phyloP scores from a whole-genome alignment of 2,888 invertebrate species.

The Psylliodes chrysocephalus region DNA sequence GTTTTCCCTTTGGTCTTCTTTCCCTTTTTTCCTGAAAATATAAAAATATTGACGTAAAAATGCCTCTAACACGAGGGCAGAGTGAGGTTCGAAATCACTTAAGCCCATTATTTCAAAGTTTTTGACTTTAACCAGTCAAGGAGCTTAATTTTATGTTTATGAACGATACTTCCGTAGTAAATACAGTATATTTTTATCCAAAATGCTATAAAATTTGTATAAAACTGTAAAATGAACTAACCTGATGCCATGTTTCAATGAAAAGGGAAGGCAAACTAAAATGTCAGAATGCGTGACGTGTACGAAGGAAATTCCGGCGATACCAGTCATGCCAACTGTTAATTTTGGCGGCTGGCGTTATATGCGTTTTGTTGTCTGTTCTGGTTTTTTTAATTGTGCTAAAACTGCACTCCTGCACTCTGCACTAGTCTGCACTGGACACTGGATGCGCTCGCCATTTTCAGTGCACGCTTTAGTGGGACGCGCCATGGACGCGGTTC shows the following conservation, averaged over 20 bases:
- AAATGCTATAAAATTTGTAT: neutral
- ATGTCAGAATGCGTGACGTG: conserved; percentile 31
- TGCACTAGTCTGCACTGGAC: no score
- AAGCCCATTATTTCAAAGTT: neutral
- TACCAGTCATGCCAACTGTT: conserved; percentile 19
- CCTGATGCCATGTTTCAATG: conserved; percentile 54
- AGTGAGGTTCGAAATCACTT: conserved; percentile 35
- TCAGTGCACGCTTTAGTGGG: no score
- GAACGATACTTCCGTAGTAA: neutral
- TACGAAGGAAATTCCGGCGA: conserved; percentile 33
- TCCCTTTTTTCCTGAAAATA: conserved; percentile 72
- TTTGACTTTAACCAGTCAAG: neutral
- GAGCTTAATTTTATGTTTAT: neutral
- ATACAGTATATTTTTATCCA: neutral
- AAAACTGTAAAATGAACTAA: conserved; percentile 44
- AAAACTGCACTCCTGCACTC: no score
- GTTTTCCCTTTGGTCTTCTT: conserved; percentile 89
- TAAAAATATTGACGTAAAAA: conserved; percentile 30
- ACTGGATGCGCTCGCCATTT: no score
- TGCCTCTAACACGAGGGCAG: conserved; percentile 35
- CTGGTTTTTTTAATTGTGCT: no score
- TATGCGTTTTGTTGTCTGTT: conserved; percentile 7
- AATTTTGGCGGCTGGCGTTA: neutral
- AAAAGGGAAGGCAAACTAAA: conserved; percentile 40
- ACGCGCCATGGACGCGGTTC: no score